Evolutionary conservation across 2,113 vertebrate genomes (phyloP), one percentile per base, ranked within the genome.

Genomic region (Nicator chloris): DNA sequence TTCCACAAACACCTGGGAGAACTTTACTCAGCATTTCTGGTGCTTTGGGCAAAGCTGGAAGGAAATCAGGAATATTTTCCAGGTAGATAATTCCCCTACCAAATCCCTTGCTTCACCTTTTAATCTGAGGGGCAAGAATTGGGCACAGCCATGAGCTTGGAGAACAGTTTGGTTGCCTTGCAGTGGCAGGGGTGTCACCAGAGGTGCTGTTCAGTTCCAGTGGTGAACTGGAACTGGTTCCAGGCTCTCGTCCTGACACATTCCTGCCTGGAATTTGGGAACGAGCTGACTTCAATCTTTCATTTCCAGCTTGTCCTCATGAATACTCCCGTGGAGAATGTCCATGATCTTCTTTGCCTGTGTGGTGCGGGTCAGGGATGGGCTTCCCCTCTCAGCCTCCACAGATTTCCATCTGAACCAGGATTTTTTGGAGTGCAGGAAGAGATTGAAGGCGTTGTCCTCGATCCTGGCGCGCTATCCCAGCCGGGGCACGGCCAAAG

Each of bases 361-460:
- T 7, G 98, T 99, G 96, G 99, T 99, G 90, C 97, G 99, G 95
- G 98, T 99, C 97, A 98, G 98, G 98, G 99, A 99, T 93, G 99
- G 99, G 82, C 98, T 99, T 92, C 99, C 99, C n/a, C 98, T 99
- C 92, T 99, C 99, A 9, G 99, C 99, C 77, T 99, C 99, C 97
- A 99, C 99, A 21, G 99, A 99, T 96, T 99, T 99, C 77, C 98
- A 99, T 86, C 98, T 99, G 91, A 98, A 97, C 93, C 97, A 91
- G 47, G 98, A 98, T 71, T 98, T 99, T 45, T 97, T 99, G 98
- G 98, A 99, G 90, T 98, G 98, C 97, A 99, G 99, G 90, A 98
- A 97, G 93, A 98, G 98, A 82, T 96, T 99, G 86, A 98, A 98
- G 97, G 97, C 93, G 1, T 93, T 99, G 56, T 99, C 99, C 59